A percentile compares a stretch with the other conserved stretches of the same genome.
Conservation (phyloP, 2,888 invertebrate species). For the Apodemia zela region DNA sequence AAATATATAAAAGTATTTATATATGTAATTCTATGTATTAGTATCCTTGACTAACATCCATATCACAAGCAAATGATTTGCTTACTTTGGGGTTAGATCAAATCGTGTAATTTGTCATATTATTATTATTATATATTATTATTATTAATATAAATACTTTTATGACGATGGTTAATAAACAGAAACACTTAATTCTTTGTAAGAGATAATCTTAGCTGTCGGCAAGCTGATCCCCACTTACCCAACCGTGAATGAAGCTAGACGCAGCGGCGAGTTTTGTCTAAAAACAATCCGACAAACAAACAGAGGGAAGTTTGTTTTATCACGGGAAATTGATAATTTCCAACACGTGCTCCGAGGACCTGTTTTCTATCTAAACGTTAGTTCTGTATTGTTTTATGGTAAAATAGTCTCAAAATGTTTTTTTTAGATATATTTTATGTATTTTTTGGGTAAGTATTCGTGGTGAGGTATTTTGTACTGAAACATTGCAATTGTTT, state of each 20-base stretch:
- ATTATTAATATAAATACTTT: neutral
- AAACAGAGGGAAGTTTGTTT: conserved; percentile 62
- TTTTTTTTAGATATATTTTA: too few species aligned
- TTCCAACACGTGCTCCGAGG: conserved; percentile 53
- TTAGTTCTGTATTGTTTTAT: conserved; percentile 17
- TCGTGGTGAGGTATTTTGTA: too few species aligned
- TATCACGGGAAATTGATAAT: conserved; percentile 79
- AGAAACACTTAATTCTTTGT: neutral
- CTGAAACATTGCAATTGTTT: too few species aligned
- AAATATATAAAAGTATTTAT: too few species aligned
- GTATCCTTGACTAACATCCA: too few species aligned
- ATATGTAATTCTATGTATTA: too few species aligned
- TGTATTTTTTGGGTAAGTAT: too few species aligned
- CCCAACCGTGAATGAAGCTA: conserved; percentile 31
- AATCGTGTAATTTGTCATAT: too few species aligned
- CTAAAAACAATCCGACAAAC: conserved; percentile 61
- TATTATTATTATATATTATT: too few species aligned
- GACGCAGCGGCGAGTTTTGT: conserved; percentile 40
- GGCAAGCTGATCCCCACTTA: conserved; percentile 20
- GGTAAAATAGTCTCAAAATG: conserved; percentile 31
- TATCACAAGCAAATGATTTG: too few species aligned
- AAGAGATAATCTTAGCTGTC: conserved; percentile 15
- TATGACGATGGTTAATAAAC: neutral
- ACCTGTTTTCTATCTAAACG: conserved; percentile 9
- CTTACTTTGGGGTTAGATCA: too few species aligned